Conservation (phyloP, 2,797 vertebrate species). For the Bucorvus abyssinicus region DNA sequence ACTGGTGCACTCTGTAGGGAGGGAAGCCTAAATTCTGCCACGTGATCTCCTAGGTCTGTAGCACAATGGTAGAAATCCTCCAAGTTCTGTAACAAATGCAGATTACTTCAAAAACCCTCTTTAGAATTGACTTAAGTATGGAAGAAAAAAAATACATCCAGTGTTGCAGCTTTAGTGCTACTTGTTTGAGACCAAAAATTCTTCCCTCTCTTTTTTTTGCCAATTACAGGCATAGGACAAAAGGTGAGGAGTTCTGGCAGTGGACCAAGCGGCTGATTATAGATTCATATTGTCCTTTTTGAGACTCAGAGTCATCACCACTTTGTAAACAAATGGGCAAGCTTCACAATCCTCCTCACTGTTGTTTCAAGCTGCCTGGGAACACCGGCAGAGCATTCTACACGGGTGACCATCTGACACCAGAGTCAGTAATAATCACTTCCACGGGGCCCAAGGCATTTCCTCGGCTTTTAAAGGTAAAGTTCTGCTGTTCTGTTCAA, state of each 20-base stretch:
- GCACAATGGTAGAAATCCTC: background rate
- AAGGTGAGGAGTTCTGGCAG: background rate
- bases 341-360: background rate
- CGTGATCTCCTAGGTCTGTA: background rate
- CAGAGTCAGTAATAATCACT: background rate
- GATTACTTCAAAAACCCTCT: slow-evolving; percentile 42
- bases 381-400: background rate
- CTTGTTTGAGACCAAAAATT: background rate
- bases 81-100: slow-evolving; percentile 32
- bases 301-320: background rate
- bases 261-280: background rate
- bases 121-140: background rate
- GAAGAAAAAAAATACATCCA: background rate
- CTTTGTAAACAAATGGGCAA: background rate
- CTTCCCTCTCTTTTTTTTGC: background rate
- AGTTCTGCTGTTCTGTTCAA: background rate
- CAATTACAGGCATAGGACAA: background rate
- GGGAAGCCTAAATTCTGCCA: background rate
- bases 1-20: background rate
- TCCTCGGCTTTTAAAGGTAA: background rate
- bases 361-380: background rate
- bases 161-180: background rate
- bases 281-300: background rate
- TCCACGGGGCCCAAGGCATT: background rate
- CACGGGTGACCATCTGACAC: background rate